Percentiles rank a stretch among this genome's conserved stretches.
Evolutionary conservation across 2,797 vertebrate species (phyloP).

Genomic region (Hoplostethus mediterraneus): DNA sequence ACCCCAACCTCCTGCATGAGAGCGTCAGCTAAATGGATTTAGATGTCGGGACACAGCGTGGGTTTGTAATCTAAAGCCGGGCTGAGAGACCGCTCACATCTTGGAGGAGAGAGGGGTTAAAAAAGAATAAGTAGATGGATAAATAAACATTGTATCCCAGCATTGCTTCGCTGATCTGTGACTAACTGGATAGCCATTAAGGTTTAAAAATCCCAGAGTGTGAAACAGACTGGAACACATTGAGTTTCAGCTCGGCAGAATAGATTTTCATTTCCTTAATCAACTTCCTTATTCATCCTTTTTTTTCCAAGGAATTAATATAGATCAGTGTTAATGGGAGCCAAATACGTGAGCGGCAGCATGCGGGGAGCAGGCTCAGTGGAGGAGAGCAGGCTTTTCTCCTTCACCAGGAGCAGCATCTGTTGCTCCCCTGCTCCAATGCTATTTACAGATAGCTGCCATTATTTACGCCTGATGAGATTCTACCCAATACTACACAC

Average conservation of each 20-base stretch:
- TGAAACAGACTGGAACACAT: conserved; percentile 83
- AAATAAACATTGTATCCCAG: conserved; percentile 76
- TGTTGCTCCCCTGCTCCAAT: conserved; percentile 76
- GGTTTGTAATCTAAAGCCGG: conserved; percentile 22
- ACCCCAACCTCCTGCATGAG: neutral
- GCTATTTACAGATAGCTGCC: conserved; percentile 80
- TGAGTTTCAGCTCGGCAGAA: conserved; percentile 76
- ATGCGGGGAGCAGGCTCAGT: conserved; percentile 72
- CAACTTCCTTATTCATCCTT: conserved; percentile 81
- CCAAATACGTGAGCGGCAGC: conserved; percentile 79
- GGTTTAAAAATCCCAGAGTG: conserved; percentile 80
- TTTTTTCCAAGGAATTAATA: conserved; percentile 76
- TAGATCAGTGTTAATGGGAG: conserved; percentile 81
- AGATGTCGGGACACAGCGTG: conserved; percentile 1
- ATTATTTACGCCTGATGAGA: conserved; percentile 77
- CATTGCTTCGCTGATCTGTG: conserved; percentile 78
- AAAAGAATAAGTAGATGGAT: conserved; percentile 67
- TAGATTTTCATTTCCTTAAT: conserved; percentile 85
- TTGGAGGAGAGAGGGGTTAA: conserved; percentile 45
- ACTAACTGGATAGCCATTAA: conserved; percentile 84
- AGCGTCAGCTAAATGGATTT: conserved; percentile 1
- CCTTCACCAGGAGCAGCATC: conserved; percentile 76
- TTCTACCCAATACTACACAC: conserved; percentile 69
- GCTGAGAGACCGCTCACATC: conserved; percentile 24
- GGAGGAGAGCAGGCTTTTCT: conserved; percentile 75